phyloP scores from a whole-genome alignment of 2,797 vertebrate genomes.

The Phrynocephalus forsythii region DNA sequence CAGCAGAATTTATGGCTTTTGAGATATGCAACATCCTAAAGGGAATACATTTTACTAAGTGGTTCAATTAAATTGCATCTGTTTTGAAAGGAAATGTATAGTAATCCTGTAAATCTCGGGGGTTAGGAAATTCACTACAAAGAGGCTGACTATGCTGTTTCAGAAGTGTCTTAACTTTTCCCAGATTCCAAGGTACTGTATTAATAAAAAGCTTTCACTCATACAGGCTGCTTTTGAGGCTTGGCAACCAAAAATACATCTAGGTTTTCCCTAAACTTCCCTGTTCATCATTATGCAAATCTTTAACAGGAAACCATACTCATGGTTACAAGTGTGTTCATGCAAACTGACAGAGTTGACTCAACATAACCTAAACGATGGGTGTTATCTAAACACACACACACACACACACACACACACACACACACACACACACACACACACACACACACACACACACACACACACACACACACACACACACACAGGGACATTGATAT shows the following conservation, averaged over 20 bases:
- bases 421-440: background rate
- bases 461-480: background rate
- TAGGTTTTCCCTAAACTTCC: conserved; percentile 77
- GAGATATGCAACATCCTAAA: conserved; percentile 61
- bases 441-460: background rate
- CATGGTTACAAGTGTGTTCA: conserved; percentile 52
- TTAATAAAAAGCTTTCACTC: conserved; percentile 70
- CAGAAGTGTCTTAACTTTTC: conserved; percentile 66
- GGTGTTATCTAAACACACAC: conserved; percentile 53
- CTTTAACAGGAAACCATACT: conserved; percentile 72
- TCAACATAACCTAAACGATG: conserved; percentile 56
- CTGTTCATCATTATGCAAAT: conserved; percentile 76
- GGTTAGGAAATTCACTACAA: conserved; percentile 71
- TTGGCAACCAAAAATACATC: conserved; percentile 68
- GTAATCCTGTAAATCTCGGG: conserved; percentile 71
- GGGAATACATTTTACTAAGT: conserved; percentile 63
- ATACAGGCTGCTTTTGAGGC: conserved; percentile 69
- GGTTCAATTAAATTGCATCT: conserved; percentile 63
- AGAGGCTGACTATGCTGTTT: conserved; percentile 58
- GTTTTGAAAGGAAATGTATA: conserved; percentile 72
- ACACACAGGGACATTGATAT: background rate
- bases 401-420: background rate
- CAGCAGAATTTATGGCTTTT: conserved; percentile 54
- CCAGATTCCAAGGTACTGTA: conserved; percentile 71
- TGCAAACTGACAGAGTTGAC: conserved; percentile 59